Evolutionary conservation across 2,797 vertebrate species (phyloP).

Genomic region (Apogon hyalosoma): DNA sequence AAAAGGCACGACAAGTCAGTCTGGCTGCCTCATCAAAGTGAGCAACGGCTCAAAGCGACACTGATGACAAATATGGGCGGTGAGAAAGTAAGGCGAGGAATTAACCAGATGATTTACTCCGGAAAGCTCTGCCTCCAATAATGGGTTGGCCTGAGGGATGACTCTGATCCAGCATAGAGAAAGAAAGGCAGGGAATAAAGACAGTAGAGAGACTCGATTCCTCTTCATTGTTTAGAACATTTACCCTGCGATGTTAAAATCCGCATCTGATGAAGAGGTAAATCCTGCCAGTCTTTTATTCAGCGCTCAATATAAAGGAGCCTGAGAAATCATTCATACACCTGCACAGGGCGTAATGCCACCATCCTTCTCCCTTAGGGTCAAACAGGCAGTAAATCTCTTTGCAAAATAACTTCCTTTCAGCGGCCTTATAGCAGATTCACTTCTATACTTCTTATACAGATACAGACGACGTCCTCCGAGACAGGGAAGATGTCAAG

Average conservation of each 20-base stretch:
- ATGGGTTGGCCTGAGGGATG: slow-evolving; percentile 70
- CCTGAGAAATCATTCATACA: slow-evolving; percentile 53
- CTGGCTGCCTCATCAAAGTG: slow-evolving; percentile 61
- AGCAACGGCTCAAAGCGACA: slow-evolving; percentile 53
- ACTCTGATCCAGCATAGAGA: slow-evolving; percentile 56
- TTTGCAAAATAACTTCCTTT: slow-evolving; percentile 58
- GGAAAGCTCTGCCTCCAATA: slow-evolving; percentile 66
- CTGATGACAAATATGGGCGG: slow-evolving; percentile 58
- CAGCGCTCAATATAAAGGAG: slow-evolving; percentile 46
- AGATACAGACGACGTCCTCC: slow-evolving; percentile 24
- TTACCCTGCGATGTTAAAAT: slow-evolving; percentile 56
- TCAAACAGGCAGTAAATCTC: slow-evolving; percentile 64
- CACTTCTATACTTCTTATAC: slow-evolving; percentile 23
- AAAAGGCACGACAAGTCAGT: slow-evolving; percentile 48
- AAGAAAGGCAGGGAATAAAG: slow-evolving; percentile 55
- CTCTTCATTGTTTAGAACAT: slow-evolving; percentile 63
- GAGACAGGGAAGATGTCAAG: slow-evolving; percentile 10
- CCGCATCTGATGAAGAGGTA: slow-evolving; percentile 60
- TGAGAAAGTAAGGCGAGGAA: slow-evolving; percentile 66
- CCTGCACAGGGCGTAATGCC: slow-evolving; percentile 52
- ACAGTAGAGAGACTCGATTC: slow-evolving; percentile 39
- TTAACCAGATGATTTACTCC: slow-evolving; percentile 74
- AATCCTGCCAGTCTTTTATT: slow-evolving; percentile 57
- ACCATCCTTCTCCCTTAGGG: slow-evolving; percentile 53
- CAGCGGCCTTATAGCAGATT: slow-evolving; percentile 32